Conservation (phyloP, 2,113 vertebrate species). For the Alosa alosa region DNA sequence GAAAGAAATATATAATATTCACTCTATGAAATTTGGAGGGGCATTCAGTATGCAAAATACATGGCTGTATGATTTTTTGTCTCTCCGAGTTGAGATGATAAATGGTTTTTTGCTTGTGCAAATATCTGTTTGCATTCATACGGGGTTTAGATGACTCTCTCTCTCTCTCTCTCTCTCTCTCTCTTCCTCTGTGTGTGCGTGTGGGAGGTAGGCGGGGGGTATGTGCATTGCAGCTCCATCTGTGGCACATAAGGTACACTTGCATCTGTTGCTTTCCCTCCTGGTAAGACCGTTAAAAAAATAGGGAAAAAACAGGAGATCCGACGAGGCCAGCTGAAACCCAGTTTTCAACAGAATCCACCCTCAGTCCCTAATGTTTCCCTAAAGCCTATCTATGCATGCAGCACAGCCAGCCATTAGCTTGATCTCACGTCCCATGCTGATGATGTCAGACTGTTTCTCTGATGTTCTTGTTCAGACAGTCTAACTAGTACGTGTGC, state of each 20-base stretch:
- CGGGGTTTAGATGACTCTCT: slow-evolving; percentile 1
- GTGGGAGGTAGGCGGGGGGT: background rate
- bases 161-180: background rate
- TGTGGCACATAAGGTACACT: slow-evolving; percentile 11
- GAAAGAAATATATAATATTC: slow-evolving; percentile 30
- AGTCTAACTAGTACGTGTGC: background rate
- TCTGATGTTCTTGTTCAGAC: background rate
- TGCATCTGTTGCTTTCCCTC: slow-evolving; percentile 35
- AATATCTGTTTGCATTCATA: slow-evolving; percentile 38
- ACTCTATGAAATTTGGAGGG: slow-evolving; percentile 57
- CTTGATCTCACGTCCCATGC: background rate
- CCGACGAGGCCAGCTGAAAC: background rate
- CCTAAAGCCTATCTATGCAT: background rate
- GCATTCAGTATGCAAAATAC: slow-evolving; percentile 48
- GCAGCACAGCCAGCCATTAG: background rate
- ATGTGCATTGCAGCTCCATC: background rate
- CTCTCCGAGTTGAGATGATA: slow-evolving; percentile 24
- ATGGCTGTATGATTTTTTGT: slow-evolving; percentile 24
- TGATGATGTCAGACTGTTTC: background rate
- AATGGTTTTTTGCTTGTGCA: slow-evolving; percentile 25
- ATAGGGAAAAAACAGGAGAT: no score
- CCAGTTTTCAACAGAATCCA: background rate
- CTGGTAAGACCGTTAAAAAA: background rate
- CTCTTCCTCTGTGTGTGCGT: background rate
- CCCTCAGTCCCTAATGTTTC: no score